Evolutionary conservation across 2,888 invertebrate genomes (phyloP), one percentile per base, ranked within the genome.

Genomic region (Phortica magna): DNA sequence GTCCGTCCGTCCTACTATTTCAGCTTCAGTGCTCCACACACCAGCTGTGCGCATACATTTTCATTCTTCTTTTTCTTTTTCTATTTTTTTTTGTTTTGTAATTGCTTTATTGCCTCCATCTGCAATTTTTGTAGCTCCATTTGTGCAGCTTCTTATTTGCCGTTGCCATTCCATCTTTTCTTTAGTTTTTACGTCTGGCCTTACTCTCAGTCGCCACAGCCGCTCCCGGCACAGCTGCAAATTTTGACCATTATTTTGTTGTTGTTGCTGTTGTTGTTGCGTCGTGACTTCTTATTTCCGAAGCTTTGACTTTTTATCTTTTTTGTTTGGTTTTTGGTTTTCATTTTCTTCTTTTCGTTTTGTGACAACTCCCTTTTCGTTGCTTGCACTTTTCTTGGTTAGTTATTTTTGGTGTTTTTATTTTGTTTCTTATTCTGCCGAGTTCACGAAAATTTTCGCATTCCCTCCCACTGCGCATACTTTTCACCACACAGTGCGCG

Each of bases 51-150:
- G 42, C 61, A 14, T 14, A 48, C 48, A 12, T 12, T 31, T 31
- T 31, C 3, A 55, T 55, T 55, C 75, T 43, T 59, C 41, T 76
- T 80, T 7, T 72, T 39, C 31, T 55, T 7, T 39, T 55, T 9
- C 17, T 68, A 43, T 64, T n/a, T 59, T 0, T 17, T 59, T 17
- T 59, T 59, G 17, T 59, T 59, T 59, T 59, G 59, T 81, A 81
- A 85, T 82, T 85, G 83, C 79, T 82, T 80, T 79, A 80, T 75
- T 83, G 73, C 77, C 82, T 77, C 74, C 73, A 75, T 65, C 78
- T 65, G 76, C 80, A 74, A 73, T 65, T 73, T 17, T 61, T 76
- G 42, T 17, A 14, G 55, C 57, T 75, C 5, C 68, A 17, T 19
- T 68, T 41, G 17, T 48, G 14, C 53, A 64, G 65, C 65, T 53